Conservation (phyloP, 2,113 vertebrate genomes). For the Eretmochelys imbricata region DNA sequence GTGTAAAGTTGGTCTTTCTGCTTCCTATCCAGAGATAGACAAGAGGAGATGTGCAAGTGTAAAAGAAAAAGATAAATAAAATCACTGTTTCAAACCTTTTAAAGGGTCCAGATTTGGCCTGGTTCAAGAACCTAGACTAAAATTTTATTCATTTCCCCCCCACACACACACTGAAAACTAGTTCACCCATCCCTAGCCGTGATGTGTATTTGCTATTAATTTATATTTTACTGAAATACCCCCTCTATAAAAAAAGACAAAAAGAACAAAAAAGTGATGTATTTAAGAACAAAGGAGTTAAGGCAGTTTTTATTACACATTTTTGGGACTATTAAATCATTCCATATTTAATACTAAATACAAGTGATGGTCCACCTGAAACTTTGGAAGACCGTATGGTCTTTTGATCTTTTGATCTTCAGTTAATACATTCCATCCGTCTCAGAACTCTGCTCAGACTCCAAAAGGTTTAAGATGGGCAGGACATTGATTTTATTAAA, state of each 20-base stretch:
- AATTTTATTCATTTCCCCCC: neutral
- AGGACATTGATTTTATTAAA: neutral
- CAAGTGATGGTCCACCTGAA: neutral
- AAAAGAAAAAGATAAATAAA: neutral
- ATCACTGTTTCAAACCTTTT: neutral
- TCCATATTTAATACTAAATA: neutral
- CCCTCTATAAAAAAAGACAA: neutral
- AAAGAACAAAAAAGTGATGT: neutral
- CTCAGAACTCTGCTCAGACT: neutral
- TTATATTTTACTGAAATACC: neutral
- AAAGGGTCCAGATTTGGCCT: neutral
- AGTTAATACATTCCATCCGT: neutral
- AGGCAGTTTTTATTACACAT: neutral
- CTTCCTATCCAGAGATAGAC: neutral
- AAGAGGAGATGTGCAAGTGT: neutral
- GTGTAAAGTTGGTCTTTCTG: neutral
- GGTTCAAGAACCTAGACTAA: neutral
- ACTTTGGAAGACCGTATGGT: neutral
- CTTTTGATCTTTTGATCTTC: neutral
- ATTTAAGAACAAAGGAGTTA: neutral
- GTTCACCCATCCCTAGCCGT: neutral
- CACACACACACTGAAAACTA: neutral
- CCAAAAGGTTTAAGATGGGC: neutral
- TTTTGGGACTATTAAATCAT: neutral
- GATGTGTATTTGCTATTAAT: neutral